Evolutionary conservation across 1,140 invertebrate genomes (phyloP).

Genomic region (Lepidotrigona ventralis): DNA sequence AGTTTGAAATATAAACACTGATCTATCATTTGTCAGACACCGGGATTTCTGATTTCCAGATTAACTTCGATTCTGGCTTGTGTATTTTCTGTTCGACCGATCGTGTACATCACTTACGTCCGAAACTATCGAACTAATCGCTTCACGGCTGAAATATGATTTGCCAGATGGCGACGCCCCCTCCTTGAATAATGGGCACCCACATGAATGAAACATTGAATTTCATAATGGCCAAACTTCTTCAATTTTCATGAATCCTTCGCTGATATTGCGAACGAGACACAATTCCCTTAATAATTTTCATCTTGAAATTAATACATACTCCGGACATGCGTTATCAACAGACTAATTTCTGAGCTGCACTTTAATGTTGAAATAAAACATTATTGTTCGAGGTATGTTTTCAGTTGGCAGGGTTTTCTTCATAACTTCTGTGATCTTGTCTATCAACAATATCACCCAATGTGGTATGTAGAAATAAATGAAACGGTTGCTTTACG

Average conservation of each 20-base stretch:
- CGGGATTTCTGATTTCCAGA: slow-evolving; percentile 7
- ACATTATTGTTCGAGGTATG: too few species aligned
- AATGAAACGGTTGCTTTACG: neutral
- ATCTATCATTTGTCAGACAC: slow-evolving; percentile 20
- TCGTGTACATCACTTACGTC: neutral
- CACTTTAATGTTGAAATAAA: neutral
- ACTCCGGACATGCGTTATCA: neutral
- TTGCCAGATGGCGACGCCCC: slow-evolving; percentile 1
- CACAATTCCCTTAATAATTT: neutral
- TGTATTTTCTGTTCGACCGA: slow-evolving; percentile 4
- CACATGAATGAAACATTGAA: slow-evolving; percentile 10
- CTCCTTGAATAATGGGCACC: neutral
- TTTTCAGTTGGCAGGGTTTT: too few species aligned
- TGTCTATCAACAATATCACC: neutral
- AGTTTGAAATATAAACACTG: slow-evolving; percentile 8
- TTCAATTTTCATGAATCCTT: neutral
- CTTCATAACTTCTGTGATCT: neutral
- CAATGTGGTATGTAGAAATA: neutral
- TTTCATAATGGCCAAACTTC: slow-evolving; percentile 11
- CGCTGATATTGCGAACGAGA: neutral
- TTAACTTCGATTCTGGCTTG: slow-evolving; percentile 8
- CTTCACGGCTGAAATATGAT: neutral
- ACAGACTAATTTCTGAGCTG: too few species aligned
- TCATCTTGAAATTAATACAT: neutral
- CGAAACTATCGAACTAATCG: neutral